Percentiles rank a stretch among this genome's conserved stretches.
These are phyloP conservation scores for Chrysochloris asiatica DNA, from an alignment of 2,113 vertebrate genomes.

Conservation along the genomic window DNA sequence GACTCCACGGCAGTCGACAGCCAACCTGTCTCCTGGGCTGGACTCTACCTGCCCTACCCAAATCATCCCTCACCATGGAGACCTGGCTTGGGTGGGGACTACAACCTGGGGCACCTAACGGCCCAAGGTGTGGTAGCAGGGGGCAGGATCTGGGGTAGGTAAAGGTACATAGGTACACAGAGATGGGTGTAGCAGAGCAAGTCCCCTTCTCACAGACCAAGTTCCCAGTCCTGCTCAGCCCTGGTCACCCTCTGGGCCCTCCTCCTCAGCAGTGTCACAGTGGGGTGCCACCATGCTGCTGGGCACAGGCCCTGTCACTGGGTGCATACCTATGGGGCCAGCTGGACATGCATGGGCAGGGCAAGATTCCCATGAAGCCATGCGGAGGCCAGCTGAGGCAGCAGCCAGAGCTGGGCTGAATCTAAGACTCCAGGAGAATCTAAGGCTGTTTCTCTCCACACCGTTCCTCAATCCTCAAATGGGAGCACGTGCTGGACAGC, in stretches of 20 bases:
- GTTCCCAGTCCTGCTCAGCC: neutral
- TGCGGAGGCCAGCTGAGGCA: neutral
- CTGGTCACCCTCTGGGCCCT: neutral
- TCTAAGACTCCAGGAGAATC: no score
- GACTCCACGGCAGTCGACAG: neutral
- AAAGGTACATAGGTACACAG: neutral
- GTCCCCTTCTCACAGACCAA: neutral
- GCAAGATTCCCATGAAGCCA: neutral
- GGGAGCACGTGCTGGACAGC: neutral
- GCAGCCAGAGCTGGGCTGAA: neutral
- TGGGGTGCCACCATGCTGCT: neutral
- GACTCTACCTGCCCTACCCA: fast-evolving
- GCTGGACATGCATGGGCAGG: fast-evolving
- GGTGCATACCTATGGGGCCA: neutral
- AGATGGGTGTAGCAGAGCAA: fast-evolving
- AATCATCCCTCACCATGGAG: neutral
- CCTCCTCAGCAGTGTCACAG: neutral
- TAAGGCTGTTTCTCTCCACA: neutral
- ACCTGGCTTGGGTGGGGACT: neutral
- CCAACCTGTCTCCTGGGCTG: neutral
- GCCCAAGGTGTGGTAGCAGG: no score
- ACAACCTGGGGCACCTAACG: neutral
- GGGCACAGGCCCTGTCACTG: neutral
- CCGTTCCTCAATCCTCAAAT: neutral
- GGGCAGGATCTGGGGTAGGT: neutral